A percentile compares a stretch with the other conserved stretches of the same genome.
Evolutionary conservation across 2,113 vertebrate species (phyloP).

Genomic region (Platysteira castanea): DNA sequence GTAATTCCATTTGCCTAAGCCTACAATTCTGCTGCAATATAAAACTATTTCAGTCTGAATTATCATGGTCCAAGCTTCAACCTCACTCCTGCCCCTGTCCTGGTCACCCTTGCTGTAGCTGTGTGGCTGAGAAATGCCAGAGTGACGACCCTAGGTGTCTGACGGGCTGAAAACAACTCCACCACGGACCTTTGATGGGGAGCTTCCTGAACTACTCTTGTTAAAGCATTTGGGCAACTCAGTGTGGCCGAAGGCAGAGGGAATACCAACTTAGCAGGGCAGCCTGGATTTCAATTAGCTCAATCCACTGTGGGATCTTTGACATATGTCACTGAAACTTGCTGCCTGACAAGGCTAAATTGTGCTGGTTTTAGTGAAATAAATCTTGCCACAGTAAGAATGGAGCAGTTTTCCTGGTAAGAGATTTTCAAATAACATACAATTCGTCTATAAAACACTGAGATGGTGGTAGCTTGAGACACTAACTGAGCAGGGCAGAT

Average conservation of each 20-base stretch:
- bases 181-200: neutral
- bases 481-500: neutral
- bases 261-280: neutral
- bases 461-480: neutral
- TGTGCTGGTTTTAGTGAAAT: neutral
- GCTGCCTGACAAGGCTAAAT: neutral
- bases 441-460: neutral
- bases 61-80: neutral
- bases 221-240: neutral
- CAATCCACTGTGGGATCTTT: neutral
- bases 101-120: neutral
- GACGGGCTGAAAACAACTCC: neutral
- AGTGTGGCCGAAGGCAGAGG: neutral
- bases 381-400: neutral
- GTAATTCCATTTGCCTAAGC: neutral
- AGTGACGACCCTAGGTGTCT: accelerated
- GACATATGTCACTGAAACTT: neutral
- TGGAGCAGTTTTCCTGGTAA: neutral
- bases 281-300: neutral
- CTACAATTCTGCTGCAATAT: neutral
- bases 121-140: neutral
- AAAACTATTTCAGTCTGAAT: neutral
- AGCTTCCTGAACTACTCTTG: neutral
- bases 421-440: neutral
- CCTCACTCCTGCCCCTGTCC: neutral